A percentile compares a stretch with the other conserved stretches of the same genome.
These are phyloP conservation scores for Lepilemur ruficaudatus DNA, from an alignment of 2,797 vertebrate genomes.

Conservation along the genomic window DNA sequence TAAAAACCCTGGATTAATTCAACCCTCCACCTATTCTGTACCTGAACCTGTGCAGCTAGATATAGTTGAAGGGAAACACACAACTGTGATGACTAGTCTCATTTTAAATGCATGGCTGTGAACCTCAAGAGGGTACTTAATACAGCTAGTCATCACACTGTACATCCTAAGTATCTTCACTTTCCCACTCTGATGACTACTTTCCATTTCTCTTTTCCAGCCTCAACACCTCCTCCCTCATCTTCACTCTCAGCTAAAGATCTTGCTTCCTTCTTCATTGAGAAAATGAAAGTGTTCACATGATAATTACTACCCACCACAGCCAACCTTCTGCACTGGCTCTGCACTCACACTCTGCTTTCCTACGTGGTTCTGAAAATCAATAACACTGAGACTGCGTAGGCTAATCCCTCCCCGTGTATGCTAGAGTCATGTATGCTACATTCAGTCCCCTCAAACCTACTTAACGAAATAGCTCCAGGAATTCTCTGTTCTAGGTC, in stretches of 20 bases:
- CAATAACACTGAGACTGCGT: not conserved
- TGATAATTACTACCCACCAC: not conserved
- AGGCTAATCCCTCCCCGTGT: not conserved
- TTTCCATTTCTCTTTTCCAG: not conserved
- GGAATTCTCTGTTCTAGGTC: not conserved
- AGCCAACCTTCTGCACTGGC: not conserved
- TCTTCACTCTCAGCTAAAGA: not conserved
- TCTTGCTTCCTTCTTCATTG: not conserved
- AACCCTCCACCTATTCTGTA: not conserved
- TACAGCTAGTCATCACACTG: not conserved
- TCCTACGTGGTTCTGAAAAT: not conserved
- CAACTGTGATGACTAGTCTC: not conserved
- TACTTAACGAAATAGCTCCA: not conserved
- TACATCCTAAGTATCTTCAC: not conserved
- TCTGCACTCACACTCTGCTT: not conserved
- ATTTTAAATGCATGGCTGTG: not conserved
- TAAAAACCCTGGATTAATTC: not conserved
- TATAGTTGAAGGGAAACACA: not conserved
- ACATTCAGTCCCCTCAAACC: not conserved
- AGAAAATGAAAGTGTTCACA: constrained; percentile 18
- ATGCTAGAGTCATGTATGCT: not conserved
- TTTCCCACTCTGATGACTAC: not conserved
- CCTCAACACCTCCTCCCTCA: not conserved
- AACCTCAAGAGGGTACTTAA: not conserved
- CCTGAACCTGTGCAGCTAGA: not conserved